Conservation (phyloP, 1,140 invertebrate genomes). For the Gryllus bimaculatus region DNA sequence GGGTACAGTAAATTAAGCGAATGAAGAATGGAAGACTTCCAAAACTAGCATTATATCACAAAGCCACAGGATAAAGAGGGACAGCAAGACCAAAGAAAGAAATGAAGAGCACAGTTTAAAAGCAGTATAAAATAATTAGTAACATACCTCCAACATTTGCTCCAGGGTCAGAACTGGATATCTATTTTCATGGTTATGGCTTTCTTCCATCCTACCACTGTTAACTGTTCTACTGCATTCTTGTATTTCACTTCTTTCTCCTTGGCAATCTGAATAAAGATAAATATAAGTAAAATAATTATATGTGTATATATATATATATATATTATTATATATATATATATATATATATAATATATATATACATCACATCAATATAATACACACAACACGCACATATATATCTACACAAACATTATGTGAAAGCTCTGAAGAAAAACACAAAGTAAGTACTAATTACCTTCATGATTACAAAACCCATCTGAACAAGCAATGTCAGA, state of each 20-base stretch:
- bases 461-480: conserved; percentile 68
- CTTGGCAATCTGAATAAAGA: background rate
- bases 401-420: too few species aligned
- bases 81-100: background rate
- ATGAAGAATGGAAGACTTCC: too few species aligned
- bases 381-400: too few species aligned
- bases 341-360: too few species aligned
- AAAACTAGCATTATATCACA: too few species aligned
- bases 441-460: conserved; percentile 29
- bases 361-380: too few species aligned
- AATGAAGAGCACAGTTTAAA: background rate
- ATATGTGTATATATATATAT: too few species aligned
- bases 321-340: too few species aligned
- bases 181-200: conserved; percentile 12
- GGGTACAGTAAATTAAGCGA: too few species aligned
- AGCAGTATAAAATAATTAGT: background rate
- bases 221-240: conserved; percentile 32
- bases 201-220: conserved; percentile 23
- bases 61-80: too few species aligned
- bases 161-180: conserved; percentile 43
- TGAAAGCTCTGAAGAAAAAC: too few species aligned
- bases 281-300: conserved; percentile 26
- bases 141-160: conserved; percentile 58
- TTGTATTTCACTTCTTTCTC: conserved; percentile 27
- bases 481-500: conserved; percentile 78